Base-by-base conservation (phyloP, 2,797 vertebrate species). In the Esox lucius region DNA sequence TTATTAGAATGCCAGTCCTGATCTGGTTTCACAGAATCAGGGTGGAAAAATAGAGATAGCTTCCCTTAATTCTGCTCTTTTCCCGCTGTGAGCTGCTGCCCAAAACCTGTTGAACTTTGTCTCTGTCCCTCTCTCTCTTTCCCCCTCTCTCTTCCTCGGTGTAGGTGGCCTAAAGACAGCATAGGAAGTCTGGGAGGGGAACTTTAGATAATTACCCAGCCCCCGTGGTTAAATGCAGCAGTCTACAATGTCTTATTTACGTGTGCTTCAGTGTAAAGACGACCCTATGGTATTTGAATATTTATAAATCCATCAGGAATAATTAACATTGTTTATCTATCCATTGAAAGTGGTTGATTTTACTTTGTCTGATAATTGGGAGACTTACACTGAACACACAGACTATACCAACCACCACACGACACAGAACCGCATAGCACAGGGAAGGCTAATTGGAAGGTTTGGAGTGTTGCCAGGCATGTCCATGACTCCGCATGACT, bases 1-100 rank as follows among this genome's bases (percentile, higher is more conserved):
- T 61, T 24, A 94, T 94, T 94, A 93, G 92, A 89, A 94, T 94
- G 91, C 93, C 86, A 90, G 90, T 90, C 91, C 69, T 84, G 76
- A 78, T 79, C 70, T 84, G 84, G 86, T 70, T 75, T 33, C 74
- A 70, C 73, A 75, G 33, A 70, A 33, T 26, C 26, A 61, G 49
- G n/a, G 62, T 68, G 53, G 73, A n/a, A 28, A 68, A 26, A 28
- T 24, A 53, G 53, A 53, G 65, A 12, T 59, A 59, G 66, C 73
- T 61, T 53, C 61, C 73, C 67, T 75, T 75, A 53, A 61, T 61
- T 11, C 56, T 24, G 9, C 1, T 61, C 48, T 24, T 7, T 46
- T 64, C 67, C 28, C 39, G 74, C 35, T 19, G 22, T 19, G 22
- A 56, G 31, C 74, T 59, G 19, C 73, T n/a, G 19, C 73, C 22